Evolutionary conservation across 2,113 vertebrate species (phyloP).

Genomic region (Nipponia nippon): DNA sequence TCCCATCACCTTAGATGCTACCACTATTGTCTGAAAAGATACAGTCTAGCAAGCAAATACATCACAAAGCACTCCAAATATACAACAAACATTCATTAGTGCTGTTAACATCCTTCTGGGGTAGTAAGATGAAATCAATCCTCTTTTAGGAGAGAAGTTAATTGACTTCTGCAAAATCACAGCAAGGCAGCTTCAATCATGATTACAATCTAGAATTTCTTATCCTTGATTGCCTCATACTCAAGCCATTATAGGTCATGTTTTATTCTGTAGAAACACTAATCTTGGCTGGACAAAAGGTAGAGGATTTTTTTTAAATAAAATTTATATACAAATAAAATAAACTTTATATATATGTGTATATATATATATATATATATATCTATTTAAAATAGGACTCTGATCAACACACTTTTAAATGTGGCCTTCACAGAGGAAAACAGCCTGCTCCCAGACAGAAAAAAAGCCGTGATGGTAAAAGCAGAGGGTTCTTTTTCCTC

Average conservation of each 20-base stretch:
- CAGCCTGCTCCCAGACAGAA: background rate
- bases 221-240: background rate
- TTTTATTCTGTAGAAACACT: background rate
- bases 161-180: background rate
- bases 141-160: background rate
- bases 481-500: background rate
- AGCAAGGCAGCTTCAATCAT: background rate
- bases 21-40: background rate
- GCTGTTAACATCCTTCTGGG: background rate
- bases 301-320: background rate
- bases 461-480: background rate
- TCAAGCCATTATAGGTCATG: background rate
- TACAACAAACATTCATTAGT: background rate
- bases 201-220: background rate
- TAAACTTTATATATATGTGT: too few relatives aligned
- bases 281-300: background rate
- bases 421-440: background rate
- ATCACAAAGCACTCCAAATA: background rate
- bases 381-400: background rate
- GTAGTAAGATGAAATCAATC: background rate
- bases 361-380: too few relatives aligned
- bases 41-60: background rate
- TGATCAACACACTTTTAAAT: background rate
- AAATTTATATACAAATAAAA: background rate
- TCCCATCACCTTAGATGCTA: background rate